Base-by-base conservation (phyloP, 2,888 invertebrate species). In the Yponomeuta malinellus region DNA sequence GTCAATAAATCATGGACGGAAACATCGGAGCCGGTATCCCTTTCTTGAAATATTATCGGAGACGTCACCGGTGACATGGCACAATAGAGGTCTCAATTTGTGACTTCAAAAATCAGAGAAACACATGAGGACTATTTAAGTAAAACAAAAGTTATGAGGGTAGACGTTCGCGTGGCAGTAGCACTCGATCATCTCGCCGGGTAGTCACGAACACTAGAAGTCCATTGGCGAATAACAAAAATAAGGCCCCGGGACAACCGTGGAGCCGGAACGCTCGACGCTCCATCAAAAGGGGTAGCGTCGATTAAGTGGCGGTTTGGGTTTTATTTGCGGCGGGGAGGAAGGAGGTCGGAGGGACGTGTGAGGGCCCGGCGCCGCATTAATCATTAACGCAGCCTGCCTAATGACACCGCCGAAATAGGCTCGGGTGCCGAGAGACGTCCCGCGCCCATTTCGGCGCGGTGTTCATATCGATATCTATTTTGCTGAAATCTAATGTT, bases 351-450 rank as follows among this genome's bases (percentile, higher is more conserved):
- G 74, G 12, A 43, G 84, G 81, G 82, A 78, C 82, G 85, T 85
- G 85, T 86, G 86, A 83, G 84, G 81, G 71, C 75, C 68, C 82
- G 87, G 89, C 89, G 88, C 88, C 89, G 86, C 91, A 92, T 92
- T 90, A 92, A 92, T 91, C 91, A 92, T 92, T 92, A 91, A 90
- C 88, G 85, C 87, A 86, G 89, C 83, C 88, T 87, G 89, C 86
- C 88, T 92, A 92, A 92, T 91, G 91, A 91, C 92, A 91, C 85
- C 84, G 77, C 90, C 90, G 87, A 91, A 91, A 90, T 89, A 86
- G 89, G 83, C 77, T 72, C 73, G 86, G 89, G 83, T 77, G 77
- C 72, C 73, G 80, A 89, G 88, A 78, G 88, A 77, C 81, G 87
- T 75, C 77, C 76, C 71, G 29, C 31, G 29, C 29, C n/a, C 43